These are phyloP conservation scores for Venusia cambrica DNA, from an alignment of 2,888 invertebrate genomes.

Conservation along the genomic window DNA sequence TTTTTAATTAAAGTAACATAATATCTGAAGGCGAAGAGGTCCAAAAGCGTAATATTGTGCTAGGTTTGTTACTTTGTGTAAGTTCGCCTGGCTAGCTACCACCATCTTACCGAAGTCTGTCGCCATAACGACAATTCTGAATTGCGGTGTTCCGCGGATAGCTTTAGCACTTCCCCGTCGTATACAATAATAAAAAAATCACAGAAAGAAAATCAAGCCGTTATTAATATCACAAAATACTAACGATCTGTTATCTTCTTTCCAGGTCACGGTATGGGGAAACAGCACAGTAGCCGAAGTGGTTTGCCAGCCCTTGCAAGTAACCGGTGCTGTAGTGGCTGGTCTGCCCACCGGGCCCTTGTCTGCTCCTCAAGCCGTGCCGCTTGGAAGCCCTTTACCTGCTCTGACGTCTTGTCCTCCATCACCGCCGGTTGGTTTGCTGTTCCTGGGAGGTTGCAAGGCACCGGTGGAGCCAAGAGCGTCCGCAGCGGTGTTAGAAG, in stretches of 20 bases:
- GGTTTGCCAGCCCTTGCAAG: conserved; percentile 65
- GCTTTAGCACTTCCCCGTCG: too few relatives aligned
- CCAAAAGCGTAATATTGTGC: too few relatives aligned
- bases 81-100: too few relatives aligned
- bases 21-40: too few relatives aligned
- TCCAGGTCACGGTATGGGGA: conserved; percentile 66
- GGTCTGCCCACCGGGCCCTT: conserved; percentile 65
- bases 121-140: too few relatives aligned
- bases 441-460: conserved; percentile 83
- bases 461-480: conserved; percentile 83
- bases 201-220: not conserved
- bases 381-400: conserved; percentile 53
- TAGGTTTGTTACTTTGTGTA: too few relatives aligned
- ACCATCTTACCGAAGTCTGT: too few relatives aligned
- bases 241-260: conserved; percentile 25
- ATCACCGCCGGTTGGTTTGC: conserved; percentile 64
- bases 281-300: conserved; percentile 71
- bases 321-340: conserved; percentile 63
- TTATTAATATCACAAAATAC: not conserved
- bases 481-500: conserved; percentile 79
- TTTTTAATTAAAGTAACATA: too few relatives aligned
- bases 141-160: too few relatives aligned
- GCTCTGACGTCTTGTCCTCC: conserved; percentile 45
- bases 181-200: too few relatives aligned
- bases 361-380: conserved; percentile 53